Evolutionary conservation across 2,113 vertebrate species (phyloP).

Genomic region (Trochalopteron elliotii): DNA sequence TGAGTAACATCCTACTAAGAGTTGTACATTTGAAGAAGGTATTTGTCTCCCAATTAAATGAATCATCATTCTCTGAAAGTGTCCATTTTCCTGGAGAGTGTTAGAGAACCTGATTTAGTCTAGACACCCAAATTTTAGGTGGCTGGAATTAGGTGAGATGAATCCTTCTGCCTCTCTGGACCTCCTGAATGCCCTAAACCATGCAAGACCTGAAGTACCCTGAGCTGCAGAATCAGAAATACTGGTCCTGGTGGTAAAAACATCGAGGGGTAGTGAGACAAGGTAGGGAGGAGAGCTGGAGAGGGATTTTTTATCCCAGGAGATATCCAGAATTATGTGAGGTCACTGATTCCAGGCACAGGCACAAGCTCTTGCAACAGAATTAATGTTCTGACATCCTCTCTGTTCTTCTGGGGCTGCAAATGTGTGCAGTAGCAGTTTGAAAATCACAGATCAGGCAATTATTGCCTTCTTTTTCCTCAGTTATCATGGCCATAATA

Average conservation of each 20-base stretch:
- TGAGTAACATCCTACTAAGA: neutral
- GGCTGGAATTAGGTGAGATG: neutral
- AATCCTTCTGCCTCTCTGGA: neutral
- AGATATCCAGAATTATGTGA: neutral
- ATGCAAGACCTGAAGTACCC: neutral
- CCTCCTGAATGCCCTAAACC: neutral
- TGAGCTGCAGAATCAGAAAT: neutral
- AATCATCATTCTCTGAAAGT: slow-evolving; percentile 16
- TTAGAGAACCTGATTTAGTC: neutral
- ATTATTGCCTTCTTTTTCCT: neutral
- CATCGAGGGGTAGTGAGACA: neutral
- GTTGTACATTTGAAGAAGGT: neutral
- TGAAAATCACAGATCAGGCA: neutral
- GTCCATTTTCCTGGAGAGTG: neutral
- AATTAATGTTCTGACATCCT: neutral
- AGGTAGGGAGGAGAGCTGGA: neutral
- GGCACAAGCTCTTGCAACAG: neutral
- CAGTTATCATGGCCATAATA: neutral
- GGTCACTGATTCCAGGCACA: neutral
- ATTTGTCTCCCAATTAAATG: slow-evolving; percentile 15
- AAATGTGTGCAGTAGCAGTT: neutral
- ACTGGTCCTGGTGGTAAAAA: neutral
- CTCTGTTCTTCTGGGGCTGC: neutral
- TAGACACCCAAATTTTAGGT: neutral
- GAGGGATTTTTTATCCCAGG: neutral